Conservation (phyloP, 1,140 invertebrate species). For the Apocrypta bakeri region DNA sequence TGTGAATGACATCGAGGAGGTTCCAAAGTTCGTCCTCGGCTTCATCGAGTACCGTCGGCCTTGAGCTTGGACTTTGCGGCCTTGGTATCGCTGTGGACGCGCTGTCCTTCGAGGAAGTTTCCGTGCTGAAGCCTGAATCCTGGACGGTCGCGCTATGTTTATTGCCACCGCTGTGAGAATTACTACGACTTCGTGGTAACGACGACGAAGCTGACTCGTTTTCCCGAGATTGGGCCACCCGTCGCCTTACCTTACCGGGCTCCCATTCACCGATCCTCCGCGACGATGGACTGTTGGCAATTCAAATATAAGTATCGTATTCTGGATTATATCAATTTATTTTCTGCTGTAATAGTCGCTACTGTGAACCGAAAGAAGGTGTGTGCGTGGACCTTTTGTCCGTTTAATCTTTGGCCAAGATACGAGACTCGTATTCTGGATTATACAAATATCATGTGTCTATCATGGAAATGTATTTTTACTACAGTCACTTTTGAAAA, state of each 20-base stretch:
- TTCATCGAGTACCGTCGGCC: constrained; percentile 70
- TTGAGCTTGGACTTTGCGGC: constrained; percentile 70
- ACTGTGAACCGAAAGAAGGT: too few species aligned
- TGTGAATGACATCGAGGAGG: constrained; percentile 88
- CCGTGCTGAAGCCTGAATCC: constrained; percentile 90
- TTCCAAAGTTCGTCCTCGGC: constrained; percentile 89
- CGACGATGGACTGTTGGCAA: constrained; percentile 61
- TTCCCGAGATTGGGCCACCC: constrained; percentile 67
- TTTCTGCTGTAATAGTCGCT: too few species aligned
- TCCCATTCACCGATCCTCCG: constrained; percentile 80
- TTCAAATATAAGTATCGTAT: too few species aligned
- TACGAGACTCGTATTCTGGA: too few species aligned
- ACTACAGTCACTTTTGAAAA: too few species aligned
- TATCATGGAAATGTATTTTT: too few species aligned
- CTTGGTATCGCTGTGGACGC: constrained; percentile 72
- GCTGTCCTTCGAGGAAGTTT: constrained; percentile 86
- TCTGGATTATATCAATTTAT: too few species aligned
- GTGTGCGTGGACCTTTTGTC: too few species aligned
- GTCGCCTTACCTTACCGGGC: constrained; percentile 84
- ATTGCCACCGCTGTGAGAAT: constrained; percentile 78
- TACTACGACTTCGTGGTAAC: constrained; percentile 79
- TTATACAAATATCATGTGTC: too few species aligned
- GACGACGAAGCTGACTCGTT: constrained; percentile 72
- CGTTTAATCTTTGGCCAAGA: too few species aligned
- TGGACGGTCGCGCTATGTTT: constrained; percentile 81